A percentile compares a stretch with the other conserved stretches of the same genome.
These are phyloP conservation scores for Protonemura montana DNA, from an alignment of 2,888 invertebrate genomes.

Conservation along the genomic window DNA sequence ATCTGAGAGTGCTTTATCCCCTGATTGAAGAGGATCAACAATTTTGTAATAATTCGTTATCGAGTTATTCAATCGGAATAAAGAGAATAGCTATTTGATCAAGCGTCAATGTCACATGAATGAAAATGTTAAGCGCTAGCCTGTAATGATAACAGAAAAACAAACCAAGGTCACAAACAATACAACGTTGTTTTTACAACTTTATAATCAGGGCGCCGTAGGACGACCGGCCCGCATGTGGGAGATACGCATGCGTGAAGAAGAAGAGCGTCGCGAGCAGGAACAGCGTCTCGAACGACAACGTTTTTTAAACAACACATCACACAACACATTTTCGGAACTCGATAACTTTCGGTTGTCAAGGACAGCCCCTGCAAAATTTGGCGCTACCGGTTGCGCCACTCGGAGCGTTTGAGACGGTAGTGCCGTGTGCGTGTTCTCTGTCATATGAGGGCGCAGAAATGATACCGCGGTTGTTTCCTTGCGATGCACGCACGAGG, in stretches of 20 bases:
- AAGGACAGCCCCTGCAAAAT: too few relatives aligned
- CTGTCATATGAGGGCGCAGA: too few relatives aligned
- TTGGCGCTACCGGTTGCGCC: too few relatives aligned
- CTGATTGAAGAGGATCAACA: not conserved
- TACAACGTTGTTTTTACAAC: too few relatives aligned
- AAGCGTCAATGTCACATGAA: not conserved
- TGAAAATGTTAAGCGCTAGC: not conserved
- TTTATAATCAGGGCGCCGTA: not conserved
- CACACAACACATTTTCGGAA: too few relatives aligned
- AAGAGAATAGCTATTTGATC: not conserved
- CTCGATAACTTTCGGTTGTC: too few relatives aligned
- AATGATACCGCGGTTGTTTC: too few relatives aligned
- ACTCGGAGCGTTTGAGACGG: too few relatives aligned
- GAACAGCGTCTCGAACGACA: not conserved
- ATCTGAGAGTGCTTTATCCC: not conserved
- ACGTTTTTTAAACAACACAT: too few relatives aligned
- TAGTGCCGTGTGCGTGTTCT: too few relatives aligned
- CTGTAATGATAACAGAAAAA: not conserved
- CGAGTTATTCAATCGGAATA: not conserved
- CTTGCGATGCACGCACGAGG: too few relatives aligned
- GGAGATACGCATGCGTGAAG: not conserved
- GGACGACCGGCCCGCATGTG: not conserved
- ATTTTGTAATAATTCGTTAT: not conserved
- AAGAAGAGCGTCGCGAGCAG: not conserved
- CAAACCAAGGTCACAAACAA: too few relatives aligned